These are phyloP conservation scores for Anomalospiza imberbis DNA, from an alignment of 2,797 vertebrate species.

Conservation along the genomic window DNA sequence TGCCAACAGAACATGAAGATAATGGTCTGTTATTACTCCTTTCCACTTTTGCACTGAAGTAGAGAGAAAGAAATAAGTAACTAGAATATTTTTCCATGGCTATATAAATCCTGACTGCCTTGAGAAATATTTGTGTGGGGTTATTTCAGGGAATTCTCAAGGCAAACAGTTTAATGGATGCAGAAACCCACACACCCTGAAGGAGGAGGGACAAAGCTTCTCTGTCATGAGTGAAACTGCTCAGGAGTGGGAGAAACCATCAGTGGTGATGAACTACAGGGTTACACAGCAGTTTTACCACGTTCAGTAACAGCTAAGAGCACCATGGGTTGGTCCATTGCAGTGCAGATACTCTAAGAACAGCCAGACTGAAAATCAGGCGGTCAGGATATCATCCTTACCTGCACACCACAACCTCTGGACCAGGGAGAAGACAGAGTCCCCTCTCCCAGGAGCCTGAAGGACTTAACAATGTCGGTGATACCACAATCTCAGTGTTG, in stretches of 20 bases:
- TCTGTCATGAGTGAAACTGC: no score
- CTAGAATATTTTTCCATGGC: background rate
- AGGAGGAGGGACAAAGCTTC: background rate
- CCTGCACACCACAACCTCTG: background rate
- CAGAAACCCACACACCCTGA: background rate
- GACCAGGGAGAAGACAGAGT: background rate
- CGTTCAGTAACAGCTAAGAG: background rate
- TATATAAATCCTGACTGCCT: background rate
- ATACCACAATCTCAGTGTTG: background rate
- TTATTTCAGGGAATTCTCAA: background rate
- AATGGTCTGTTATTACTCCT: background rate
- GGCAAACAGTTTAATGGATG: background rate
- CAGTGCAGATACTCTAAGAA: rapidly evolving
- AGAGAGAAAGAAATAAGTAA: background rate
- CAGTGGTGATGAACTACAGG: background rate
- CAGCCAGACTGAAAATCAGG: background rate
- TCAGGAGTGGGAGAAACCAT: background rate
- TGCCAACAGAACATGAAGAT: rapidly evolving
- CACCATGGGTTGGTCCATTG: rapidly evolving
- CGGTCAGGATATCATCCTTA: background rate
- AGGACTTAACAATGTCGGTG: rapidly evolving
- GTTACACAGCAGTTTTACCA: background rate
- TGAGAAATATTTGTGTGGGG: background rate
- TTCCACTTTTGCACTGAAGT: background rate
- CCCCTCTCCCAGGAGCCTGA: background rate